Evolutionary conservation across 2,888 invertebrate genomes (phyloP).

Genomic region (Drosophila vallismaia): DNA sequence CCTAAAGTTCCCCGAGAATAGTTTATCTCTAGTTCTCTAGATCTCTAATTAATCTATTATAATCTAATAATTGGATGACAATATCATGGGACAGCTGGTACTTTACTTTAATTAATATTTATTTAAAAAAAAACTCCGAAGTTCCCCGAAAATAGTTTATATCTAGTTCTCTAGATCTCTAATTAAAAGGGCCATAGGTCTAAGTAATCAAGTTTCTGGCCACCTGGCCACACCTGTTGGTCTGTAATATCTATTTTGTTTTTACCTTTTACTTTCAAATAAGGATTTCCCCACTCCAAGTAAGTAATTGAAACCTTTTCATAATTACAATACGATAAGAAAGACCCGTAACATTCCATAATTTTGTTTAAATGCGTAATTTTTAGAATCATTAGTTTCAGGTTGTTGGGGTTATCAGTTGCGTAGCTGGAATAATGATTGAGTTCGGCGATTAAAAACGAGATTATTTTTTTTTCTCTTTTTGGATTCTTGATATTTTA

Average conservation of each 20-base stretch:
- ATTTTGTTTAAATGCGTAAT: conserved; percentile 12
- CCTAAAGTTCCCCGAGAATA: conserved; percentile 21
- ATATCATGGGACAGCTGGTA: conserved; percentile 8
- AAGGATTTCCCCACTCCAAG: background rate
- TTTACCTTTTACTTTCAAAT: background rate
- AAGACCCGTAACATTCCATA: background rate
- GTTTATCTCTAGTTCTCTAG: conserved; percentile 27
- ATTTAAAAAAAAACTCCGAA: background rate
- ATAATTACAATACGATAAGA: background rate
- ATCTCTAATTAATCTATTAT: no score
- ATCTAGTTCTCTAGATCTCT: background rate
- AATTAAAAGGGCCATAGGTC: conserved; percentile 19
- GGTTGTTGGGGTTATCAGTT: conserved; percentile 15
- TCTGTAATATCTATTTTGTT: background rate
- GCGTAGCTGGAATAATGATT: background rate
- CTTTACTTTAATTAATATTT: conserved; percentile 11
- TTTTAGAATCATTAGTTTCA: background rate
- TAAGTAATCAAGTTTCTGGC: background rate
- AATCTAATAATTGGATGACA: conserved; percentile 3
- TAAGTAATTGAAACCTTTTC: no score
- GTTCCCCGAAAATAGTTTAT: conserved; percentile 24
- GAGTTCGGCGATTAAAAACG: background rate
- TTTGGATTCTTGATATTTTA: no score
- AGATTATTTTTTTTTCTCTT: background rate
- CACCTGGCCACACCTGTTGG: conserved; percentile 30